Evolutionary conservation across 2,113 vertebrate species (phyloP).

Genomic region (Pycnonotus jocosus): DNA sequence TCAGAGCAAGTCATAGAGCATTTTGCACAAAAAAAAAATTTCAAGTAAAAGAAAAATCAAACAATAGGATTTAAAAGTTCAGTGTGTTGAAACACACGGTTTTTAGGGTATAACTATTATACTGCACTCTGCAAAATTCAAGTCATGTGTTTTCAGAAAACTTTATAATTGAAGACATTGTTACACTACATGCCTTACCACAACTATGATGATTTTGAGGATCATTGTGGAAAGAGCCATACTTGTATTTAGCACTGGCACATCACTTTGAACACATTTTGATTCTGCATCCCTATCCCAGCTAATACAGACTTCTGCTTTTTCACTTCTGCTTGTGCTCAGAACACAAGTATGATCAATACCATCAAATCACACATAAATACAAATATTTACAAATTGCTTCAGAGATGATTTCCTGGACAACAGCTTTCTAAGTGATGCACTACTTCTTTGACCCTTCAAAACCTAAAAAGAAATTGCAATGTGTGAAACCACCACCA

Average conservation of each 20-base stretch:
- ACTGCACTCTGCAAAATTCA: neutral
- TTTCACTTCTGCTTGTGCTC: neutral
- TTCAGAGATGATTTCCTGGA: neutral
- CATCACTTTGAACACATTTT: neutral
- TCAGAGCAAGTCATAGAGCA: neutral
- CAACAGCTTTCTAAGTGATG: neutral
- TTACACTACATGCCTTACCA: neutral
- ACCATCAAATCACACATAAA: neutral
- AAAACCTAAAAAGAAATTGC: neutral
- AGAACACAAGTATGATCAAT: neutral
- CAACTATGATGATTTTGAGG: accelerated
- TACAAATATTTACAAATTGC: neutral
- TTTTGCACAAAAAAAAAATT: neutral
- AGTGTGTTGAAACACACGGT: neutral
- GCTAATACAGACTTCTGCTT: neutral
- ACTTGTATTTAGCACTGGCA: neutral
- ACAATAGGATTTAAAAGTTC: neutral
- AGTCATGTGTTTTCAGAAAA: neutral
- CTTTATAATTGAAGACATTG: neutral
- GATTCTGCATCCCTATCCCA: neutral
- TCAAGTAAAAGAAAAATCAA: neutral
- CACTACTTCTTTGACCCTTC: neutral
- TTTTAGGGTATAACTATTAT: neutral
- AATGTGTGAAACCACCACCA: neutral
- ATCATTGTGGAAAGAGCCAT: neutral